These are phyloP conservation scores for Phyllotis vaccarum DNA, from an alignment of 2,797 vertebrate species.

Conservation along the genomic window DNA sequence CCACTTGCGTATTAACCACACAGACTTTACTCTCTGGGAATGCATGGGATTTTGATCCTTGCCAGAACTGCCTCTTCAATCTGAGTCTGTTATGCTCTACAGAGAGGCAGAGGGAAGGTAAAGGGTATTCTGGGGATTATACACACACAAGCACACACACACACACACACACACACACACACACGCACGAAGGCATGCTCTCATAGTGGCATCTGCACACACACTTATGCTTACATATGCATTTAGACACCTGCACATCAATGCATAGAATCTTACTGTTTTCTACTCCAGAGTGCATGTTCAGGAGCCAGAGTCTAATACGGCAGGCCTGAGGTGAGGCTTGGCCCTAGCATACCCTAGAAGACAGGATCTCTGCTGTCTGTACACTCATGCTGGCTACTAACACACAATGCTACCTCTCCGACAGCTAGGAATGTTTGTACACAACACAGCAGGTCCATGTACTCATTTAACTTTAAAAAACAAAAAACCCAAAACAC, in stretches of 20 bases:
- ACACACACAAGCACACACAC: not conserved
- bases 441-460: too few species aligned
- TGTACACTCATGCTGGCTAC: not conserved
- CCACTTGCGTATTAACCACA: not conserved
- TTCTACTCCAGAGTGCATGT: not conserved
- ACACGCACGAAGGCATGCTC: not conserved
- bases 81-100: not conserved
- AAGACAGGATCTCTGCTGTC: not conserved
- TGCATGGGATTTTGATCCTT: not conserved
- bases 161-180: not conserved
- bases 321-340: too few species aligned
- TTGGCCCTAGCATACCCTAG: not conserved
- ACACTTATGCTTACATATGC: not conserved
- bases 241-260: not conserved
- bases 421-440: not conserved
- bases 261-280: not conserved
- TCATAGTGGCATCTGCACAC: not conserved
- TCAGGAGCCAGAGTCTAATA: not conserved
- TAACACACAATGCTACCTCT: not conserved
- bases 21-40: not conserved
- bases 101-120: not conserved
- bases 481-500: too few species aligned
- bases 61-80: accelerated
- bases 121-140: not conserved
- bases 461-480: not conserved